Base-by-base conservation (phyloP, 2,797 vertebrate species). In the Clamator glandarius region DNA sequence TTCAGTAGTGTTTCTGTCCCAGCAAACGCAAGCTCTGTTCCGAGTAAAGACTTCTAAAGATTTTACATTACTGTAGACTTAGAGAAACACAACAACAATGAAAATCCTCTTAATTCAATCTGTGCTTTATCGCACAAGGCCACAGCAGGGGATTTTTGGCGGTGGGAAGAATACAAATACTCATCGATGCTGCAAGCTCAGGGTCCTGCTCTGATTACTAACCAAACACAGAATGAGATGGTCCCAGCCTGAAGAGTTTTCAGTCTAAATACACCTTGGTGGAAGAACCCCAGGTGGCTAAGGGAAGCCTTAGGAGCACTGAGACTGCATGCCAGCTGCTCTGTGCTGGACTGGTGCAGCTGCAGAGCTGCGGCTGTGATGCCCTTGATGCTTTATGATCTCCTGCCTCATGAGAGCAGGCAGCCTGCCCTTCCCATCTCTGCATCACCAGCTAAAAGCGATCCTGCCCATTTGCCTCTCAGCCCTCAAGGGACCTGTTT, bases 31-130 rank as follows among this genome's bases (percentile, higher is more conserved):
- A 94, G 61, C 50, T 91, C 62, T 61, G 6, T 41, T 79, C 69
- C 3, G 15, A 67, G 67, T 26, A 94, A 87, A 73, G 63, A 91
- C 44, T 87, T 78, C 54, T 68, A n/a, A 59, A 86, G 84, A 91
- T 84, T 93, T 88, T 84, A 75, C 75, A 66, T 90, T 89, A 84
- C 55, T 8, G 4, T 20, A 48, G 63, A 54, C 67, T 89, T 59
- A 84, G 87, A 96, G 91, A 78, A 48, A 90, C 76, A 81, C 80
- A 91, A 79, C 51, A 74, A 68, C 76, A 94, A 64, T 58, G 74
- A 81, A 92, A 96, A 93, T 83, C 91, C 91, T 91, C 93, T 95
- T 91, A 96, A 95, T 88, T 92, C 90, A 92, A 84, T 84, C 90
- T 76, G 64, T n/a, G 54, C 84, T 87, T 73, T 87, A 92, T 81